Percentiles rank a stretch among this genome's conserved stretches.
These are phyloP conservation scores for Liopterus haemorrhoidalis DNA, from an alignment of 2,888 invertebrate genomes.

Conservation along the genomic window DNA sequence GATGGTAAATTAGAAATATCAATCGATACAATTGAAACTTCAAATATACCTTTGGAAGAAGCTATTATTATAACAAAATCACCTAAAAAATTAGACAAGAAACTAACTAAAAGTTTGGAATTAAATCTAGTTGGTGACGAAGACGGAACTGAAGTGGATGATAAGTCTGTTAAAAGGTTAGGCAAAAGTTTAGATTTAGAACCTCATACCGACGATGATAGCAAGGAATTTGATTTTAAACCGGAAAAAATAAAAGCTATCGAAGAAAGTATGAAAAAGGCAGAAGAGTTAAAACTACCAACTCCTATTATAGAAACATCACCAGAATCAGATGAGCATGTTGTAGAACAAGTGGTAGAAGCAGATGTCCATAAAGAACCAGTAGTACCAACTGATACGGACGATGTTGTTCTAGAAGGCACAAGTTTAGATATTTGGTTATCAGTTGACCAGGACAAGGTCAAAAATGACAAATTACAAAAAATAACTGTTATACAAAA, in stretches of 20 bases:
- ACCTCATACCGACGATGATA: constrained; percentile 37
- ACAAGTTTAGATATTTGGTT: constrained; percentile 47
- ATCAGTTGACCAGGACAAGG: constrained; percentile 42
- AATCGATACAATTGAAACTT: constrained; percentile 55
- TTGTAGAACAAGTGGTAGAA: constrained; percentile 48
- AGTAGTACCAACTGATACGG: constrained; percentile 35
- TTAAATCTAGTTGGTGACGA: constrained; percentile 62
- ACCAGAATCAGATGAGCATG: constrained; percentile 47
- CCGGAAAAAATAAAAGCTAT: constrained; percentile 34
- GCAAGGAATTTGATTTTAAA: constrained; percentile 43
- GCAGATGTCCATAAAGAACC: constrained; percentile 48
- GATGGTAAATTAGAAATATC: constrained; percentile 70
- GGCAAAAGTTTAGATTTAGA: constrained; percentile 46
- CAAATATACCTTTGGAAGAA: constrained; percentile 52
- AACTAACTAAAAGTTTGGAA: constrained; percentile 46
- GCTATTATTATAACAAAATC: constrained; percentile 71
- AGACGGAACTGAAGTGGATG: constrained; percentile 35
- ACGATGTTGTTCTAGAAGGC: constrained; percentile 43
- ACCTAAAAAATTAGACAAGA: constrained; percentile 61
- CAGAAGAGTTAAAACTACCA: constrained; percentile 21
- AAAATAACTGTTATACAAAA: constrained; percentile 42
- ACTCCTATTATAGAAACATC: constrained; percentile 38
- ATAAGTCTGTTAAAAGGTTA: constrained; percentile 41
- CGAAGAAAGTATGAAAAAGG: constrained; percentile 13
- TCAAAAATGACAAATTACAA: constrained; percentile 41